phyloP scores from a whole-genome alignment of 2,113 vertebrate genomes.

The Potamarius usumacintae region DNA sequence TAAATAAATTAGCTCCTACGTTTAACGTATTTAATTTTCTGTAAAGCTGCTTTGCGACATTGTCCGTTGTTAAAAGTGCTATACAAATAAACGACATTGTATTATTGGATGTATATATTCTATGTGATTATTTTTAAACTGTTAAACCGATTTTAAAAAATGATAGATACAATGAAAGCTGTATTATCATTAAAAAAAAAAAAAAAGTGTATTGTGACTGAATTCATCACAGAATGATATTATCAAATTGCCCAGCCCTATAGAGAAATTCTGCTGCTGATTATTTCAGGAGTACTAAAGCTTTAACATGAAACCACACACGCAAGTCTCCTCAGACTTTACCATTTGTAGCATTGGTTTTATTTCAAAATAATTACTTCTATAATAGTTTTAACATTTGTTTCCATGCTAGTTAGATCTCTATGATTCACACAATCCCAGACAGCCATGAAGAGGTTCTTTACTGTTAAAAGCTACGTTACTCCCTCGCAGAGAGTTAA shows the following conservation, averaged over 20 bases:
- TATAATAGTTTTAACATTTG: conserved; percentile 79
- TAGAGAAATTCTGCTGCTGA: background rate
- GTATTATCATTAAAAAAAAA: background rate
- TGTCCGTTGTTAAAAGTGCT: too few relatives aligned
- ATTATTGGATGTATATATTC: too few relatives aligned
- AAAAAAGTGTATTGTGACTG: background rate
- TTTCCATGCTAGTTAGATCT: conserved; percentile 86
- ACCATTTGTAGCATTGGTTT: conserved; percentile 60
- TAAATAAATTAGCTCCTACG: too few relatives aligned
- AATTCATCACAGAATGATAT: background rate
- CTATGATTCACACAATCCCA: conserved; percentile 32
- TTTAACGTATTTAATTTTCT: too few relatives aligned
- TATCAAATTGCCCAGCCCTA: conserved; percentile 1
- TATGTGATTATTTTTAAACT: background rate
- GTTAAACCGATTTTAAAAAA: background rate
- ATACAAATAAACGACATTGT: too few relatives aligned
- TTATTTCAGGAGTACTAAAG: background rate
- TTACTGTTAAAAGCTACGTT: conserved; percentile 42
- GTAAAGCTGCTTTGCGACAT: too few relatives aligned
- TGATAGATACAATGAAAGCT: background rate
- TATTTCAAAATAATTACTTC: conserved; percentile 98
- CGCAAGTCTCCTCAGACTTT: conserved; percentile 13
- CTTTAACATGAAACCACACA: background rate
- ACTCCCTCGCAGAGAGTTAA: conserved; percentile 40
- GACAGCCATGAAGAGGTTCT: conserved; percentile 24